Base-by-base conservation (phyloP, 2,113 vertebrate species). In the Oenanthe melanoleuca region DNA sequence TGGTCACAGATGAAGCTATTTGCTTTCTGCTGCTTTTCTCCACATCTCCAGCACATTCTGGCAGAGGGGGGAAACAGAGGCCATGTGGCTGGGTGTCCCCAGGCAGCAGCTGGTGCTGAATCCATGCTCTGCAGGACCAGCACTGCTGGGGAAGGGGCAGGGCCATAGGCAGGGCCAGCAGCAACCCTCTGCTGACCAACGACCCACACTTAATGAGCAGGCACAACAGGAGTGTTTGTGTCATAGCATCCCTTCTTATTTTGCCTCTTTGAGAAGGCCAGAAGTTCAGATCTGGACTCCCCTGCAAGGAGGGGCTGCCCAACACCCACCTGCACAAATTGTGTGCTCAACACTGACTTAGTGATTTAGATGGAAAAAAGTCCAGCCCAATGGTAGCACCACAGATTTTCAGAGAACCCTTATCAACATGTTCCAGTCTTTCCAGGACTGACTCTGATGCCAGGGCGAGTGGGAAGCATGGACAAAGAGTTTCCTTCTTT, bases 11-110 rank as follows among this genome's bases (percentile, higher is more conserved):
- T 29, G 25, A 52, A 59, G 44, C 1, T 11, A n/a, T 1, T 16
- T 45, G 6, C 10, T 61, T 70, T 53, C 59, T 33, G 13, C 20
- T 34, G 18, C 60, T 65, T 44, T 47, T 56, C 28, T 78, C 64
- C 57, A 33, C 64, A 13, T 16, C 19, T 59, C 47, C 59, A 47
- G 53, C 26, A 73, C 4, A 1, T 12, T 53, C 14, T 40, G 37
- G 23, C 33, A 78, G 47, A 34, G 0, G 2, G 7, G 19, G 18
- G 9, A 75, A 85, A 14, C 4, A 2, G 16, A 65, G 47, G 22
- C 33, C 28, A 8, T 0, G 0, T 28, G 60, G 38, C 47, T 24
- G 3, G 0, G 42, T 22, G 26, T 34, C 29, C 37, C 1, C 2
- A 0, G 5, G 91, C 50, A 84, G 55, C 55, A 55, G 55, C 7